phyloP scores from a whole-genome alignment of 2,888 invertebrate genomes.

The Rhabditophanes sp. region DNA sequence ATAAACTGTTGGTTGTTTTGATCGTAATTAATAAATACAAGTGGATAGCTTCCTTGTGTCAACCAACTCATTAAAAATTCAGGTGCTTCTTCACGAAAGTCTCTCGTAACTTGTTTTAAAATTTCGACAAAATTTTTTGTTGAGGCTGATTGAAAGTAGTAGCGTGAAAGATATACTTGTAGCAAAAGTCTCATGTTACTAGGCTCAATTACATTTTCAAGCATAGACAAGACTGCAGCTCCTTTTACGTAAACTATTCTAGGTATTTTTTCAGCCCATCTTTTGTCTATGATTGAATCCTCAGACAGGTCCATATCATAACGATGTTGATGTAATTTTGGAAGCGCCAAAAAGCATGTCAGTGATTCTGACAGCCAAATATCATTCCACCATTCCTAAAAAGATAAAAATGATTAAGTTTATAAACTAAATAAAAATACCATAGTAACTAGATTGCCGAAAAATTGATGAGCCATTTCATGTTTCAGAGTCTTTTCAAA shows the following conservation, averaged over 20 bases:
- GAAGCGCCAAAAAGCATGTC: slow-evolving; percentile 1
- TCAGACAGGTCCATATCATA: slow-evolving; percentile 4
- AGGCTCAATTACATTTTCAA: slow-evolving; percentile 5
- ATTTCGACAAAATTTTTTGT: slow-evolving; percentile 4
- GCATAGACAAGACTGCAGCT: slow-evolving; percentile 5
- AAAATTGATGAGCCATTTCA: slow-evolving; percentile 9
- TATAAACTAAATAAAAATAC: not conserved
- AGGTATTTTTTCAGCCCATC: slow-evolving; percentile 5
- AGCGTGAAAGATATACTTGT: slow-evolving; percentile 5
- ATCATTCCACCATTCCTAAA: slow-evolving; percentile 8
- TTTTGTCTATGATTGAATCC: slow-evolving; percentile 3
- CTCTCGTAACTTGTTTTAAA: slow-evolving; percentile 1
- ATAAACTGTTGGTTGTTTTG: slow-evolving; percentile 1
- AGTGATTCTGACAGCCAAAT: slow-evolving; percentile 7
- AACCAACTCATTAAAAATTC: not conserved
- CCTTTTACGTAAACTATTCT: slow-evolving; percentile 7
- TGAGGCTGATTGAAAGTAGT: slow-evolving; percentile 3
- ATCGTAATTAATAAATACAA: slow-evolving; percentile 3
- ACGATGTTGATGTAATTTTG: not conserved
- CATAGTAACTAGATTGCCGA: slow-evolving; percentile 9
- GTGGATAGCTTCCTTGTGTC: slow-evolving; percentile 1
- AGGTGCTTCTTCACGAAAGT: not conserved
- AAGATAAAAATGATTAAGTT: not conserved
- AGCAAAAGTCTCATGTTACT: slow-evolving; percentile 5
- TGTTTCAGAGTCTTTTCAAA: slow-evolving; percentile 7